Evolutionary conservation across 2,888 invertebrate species (phyloP), one percentile per base, ranked within the genome.

Genomic region (Cenopis cana): DNA sequence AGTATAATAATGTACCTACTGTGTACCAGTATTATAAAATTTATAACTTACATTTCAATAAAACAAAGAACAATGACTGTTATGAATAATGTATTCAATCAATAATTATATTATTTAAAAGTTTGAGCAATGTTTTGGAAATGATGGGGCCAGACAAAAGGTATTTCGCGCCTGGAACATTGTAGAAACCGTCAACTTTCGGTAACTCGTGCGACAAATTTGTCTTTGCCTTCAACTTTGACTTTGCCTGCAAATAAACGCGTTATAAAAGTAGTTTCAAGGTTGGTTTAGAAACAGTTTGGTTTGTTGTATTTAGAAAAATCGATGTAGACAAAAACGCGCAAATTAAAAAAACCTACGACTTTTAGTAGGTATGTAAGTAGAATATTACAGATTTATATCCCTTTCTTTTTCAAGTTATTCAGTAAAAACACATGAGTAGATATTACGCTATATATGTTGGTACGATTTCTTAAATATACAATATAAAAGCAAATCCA

Each of bases 171-270:
- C 4, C 55, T 12, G 50, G 29, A 50, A 56, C 61, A 41, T 46
- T 56, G 56, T 38, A 14, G 38, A 17, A 56, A 62, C 38, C 18
- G 62, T 62, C 62, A 62, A 62, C 62, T 62, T 68, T 69, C 14
- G 36, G 38, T 62, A 50, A 69, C 56, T 36, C 56, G 49, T 62
- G 55, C 55, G 56, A 24, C 36, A 69, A 67, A 67, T 67, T 67
- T 69, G 56, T 69, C 62, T 69, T 56, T 38, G 54, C 41, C 46
- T 60, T 33, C 38, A 55, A 65, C 59, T 59, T 41, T 6, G 59
- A 65, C 55, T 65, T 55, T 29, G 52, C 41, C 54, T 41, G 14
- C 29, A 54, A 55, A 54, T 65, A 54, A 55, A 54, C 41, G 41
- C 36, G 24, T 41, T 55, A 41, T 65, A 55, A 62, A 52, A 62